Percentiles rank a stretch among this genome's conserved stretches.
Evolutionary conservation across 2,888 invertebrate genomes (phyloP).

Genomic region (Lordiphosa fenestrarum): DNA sequence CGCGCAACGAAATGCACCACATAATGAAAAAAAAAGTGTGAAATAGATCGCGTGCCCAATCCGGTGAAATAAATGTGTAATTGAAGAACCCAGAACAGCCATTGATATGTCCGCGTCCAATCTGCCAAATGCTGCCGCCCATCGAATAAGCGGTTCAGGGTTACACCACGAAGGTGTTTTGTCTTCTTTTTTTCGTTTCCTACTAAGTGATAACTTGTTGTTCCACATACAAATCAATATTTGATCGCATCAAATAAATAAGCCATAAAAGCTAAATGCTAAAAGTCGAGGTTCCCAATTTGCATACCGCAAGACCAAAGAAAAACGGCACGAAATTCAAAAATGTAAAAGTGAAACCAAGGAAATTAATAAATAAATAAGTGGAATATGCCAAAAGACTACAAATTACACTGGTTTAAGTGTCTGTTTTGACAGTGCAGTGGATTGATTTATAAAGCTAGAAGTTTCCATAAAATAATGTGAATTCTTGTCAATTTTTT

Average conservation of each 20-base stretch:
- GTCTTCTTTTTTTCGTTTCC: conserved; percentile 5
- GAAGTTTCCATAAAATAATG: too few species aligned
- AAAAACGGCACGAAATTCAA: conserved; percentile 6
- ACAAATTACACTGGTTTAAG: too few species aligned
- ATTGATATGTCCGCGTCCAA: neutral
- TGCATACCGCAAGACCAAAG: conserved; percentile 29
- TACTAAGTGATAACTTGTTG: conserved; percentile 68
- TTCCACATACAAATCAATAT: conserved; percentile 49
- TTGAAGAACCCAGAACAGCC: neutral
- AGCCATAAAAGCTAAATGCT: conserved; percentile 28
- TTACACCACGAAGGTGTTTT: conserved; percentile 64
- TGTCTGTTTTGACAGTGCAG: too few species aligned
- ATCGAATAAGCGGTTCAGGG: conserved; percentile 73
- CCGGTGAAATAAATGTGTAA: conserved; percentile 16
- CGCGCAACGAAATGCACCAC: conserved; percentile 8
- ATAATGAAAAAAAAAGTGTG: conserved; percentile 21
- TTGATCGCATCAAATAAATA: conserved; percentile 25
- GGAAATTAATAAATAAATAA: conserved; percentile 10
- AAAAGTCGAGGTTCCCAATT: conserved; percentile 35
- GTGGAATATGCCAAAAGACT: neutral
- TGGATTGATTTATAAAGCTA: too few species aligned
- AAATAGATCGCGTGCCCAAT: conserved; percentile 31
- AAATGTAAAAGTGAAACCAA: conserved; percentile 5
- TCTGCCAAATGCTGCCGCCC: conserved; percentile 34
- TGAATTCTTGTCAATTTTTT: too few species aligned